A percentile compares a stretch with the other conserved stretches of the same genome.
Evolutionary conservation across 2,797 vertebrate genomes (phyloP).

Genomic region (Psittacula echo): DNA sequence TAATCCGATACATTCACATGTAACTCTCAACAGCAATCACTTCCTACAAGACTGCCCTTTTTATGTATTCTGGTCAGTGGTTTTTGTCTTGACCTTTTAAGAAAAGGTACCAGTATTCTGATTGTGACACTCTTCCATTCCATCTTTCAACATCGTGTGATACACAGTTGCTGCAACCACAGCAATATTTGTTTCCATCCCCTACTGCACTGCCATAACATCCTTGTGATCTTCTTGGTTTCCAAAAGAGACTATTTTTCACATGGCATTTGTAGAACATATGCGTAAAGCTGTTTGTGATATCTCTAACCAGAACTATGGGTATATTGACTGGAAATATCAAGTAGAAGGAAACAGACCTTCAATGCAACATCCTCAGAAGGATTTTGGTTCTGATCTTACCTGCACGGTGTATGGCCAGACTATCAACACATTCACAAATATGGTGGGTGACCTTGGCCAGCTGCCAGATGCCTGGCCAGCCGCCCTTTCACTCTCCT

Average conservation of each 20-base stretch:
- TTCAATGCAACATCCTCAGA: neutral
- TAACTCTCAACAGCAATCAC: neutral
- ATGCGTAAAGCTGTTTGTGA: neutral
- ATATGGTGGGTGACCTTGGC: neutral
- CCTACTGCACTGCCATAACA: neutral
- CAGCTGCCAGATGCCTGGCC: no score
- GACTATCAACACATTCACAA: neutral
- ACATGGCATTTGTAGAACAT: neutral
- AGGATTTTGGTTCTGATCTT: neutral
- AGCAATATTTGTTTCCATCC: neutral
- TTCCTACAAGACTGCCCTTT: neutral
- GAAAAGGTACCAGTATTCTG: neutral
- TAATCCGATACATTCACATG: neutral
- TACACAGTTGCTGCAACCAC: neutral
- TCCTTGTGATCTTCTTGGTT: neutral
- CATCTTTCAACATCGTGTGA: neutral
- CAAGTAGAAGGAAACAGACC: neutral
- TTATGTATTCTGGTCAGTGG: fast-evolving
- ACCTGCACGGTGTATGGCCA: neutral
- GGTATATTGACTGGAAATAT: neutral
- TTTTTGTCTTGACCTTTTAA: neutral
- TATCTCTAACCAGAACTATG: neutral
- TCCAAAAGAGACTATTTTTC: neutral
- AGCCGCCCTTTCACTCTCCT: neutral
- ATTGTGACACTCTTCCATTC: neutral